These are phyloP conservation scores for Paraplagusia blochii DNA, from an alignment of 2,113 vertebrate genomes.

Conservation along the genomic window DNA sequence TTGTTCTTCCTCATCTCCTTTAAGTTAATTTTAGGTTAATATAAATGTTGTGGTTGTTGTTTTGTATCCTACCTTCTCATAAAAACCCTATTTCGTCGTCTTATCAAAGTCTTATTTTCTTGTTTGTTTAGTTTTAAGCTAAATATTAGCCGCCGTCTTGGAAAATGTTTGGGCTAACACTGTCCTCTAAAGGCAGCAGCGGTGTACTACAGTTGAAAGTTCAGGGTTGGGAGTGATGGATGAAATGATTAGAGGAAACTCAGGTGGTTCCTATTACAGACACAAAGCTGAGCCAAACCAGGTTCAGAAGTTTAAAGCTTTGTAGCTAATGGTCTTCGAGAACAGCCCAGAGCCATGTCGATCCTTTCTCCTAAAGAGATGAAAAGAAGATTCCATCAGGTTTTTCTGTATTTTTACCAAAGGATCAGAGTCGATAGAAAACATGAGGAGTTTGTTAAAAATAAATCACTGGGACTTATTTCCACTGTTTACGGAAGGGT, in stretches of 20 bases:
- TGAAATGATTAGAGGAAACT: conserved; percentile 16
- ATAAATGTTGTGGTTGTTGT: too few relatives aligned
- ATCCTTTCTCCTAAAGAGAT: conserved; percentile 28
- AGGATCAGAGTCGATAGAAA: conserved; percentile 20
- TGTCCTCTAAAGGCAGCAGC: conserved; percentile 51
- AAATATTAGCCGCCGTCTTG: neutral
- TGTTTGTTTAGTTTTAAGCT: neutral
- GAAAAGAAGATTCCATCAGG: conserved; percentile 22
- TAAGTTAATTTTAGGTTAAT: too few relatives aligned
- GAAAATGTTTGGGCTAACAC: conserved; percentile 39
- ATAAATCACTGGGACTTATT: neutral
- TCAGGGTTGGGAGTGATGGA: conserved; percentile 12
- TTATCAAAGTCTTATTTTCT: neutral
- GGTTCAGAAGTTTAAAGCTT: conserved; percentile 38
- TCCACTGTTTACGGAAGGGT: neutral
- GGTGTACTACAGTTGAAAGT: conserved; percentile 3
- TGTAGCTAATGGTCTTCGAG: conserved; percentile 38
- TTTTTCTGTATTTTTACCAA: conserved; percentile 9
- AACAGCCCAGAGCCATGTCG: neutral
- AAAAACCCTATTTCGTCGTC: too few relatives aligned
- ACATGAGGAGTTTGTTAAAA: conserved; percentile 4
- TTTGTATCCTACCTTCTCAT: too few relatives aligned
- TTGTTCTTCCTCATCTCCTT: too few relatives aligned
- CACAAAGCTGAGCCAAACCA: conserved; percentile 22
- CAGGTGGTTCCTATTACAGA: conserved; percentile 61